Evolutionary conservation across 2,113 vertebrate species (phyloP).

Genomic region (Turnix velox): DNA sequence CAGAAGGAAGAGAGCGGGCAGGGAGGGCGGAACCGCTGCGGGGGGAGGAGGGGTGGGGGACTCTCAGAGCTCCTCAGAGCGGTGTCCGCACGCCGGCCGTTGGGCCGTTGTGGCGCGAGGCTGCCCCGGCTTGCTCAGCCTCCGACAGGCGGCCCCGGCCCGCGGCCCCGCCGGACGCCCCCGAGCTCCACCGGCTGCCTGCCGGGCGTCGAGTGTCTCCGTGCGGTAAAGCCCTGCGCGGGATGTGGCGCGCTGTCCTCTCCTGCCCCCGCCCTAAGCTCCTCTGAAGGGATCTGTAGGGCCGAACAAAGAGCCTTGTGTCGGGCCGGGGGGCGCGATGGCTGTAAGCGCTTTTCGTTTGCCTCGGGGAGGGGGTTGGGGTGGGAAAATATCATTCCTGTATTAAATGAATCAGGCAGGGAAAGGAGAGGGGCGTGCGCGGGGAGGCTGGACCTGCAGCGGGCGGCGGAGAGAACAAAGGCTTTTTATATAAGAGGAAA

Average conservation of each 20-base stretch:
- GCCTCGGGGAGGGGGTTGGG: background rate
- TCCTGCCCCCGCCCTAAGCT: background rate
- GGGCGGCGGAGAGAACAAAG: slow-evolving; percentile 74
- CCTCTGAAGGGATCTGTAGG: background rate
- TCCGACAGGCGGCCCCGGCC: background rate
- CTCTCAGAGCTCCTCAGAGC: background rate
- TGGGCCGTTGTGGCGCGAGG: background rate
- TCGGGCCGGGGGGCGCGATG: background rate
- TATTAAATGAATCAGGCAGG: background rate
- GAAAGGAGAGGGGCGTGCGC: background rate
- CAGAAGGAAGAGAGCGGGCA: background rate
- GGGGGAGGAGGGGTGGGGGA: background rate
- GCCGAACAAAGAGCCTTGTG: slow-evolving; percentile 32
- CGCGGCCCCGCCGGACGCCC: too few species aligned
- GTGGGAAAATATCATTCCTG: background rate
- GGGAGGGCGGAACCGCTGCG: background rate
- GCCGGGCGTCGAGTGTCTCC: background rate
- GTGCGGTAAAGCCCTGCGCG: background rate
- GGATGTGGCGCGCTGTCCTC: background rate
- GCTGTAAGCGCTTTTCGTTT: background rate
- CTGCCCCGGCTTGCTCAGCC: background rate
- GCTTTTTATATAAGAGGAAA: slow-evolving; percentile 55
- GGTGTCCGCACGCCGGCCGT: background rate
- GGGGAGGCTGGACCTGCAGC: slow-evolving; percentile 35
- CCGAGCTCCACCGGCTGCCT: too few species aligned